Conservation (phyloP, 2,797 vertebrate species). For the Trachurus trachurus region DNA sequence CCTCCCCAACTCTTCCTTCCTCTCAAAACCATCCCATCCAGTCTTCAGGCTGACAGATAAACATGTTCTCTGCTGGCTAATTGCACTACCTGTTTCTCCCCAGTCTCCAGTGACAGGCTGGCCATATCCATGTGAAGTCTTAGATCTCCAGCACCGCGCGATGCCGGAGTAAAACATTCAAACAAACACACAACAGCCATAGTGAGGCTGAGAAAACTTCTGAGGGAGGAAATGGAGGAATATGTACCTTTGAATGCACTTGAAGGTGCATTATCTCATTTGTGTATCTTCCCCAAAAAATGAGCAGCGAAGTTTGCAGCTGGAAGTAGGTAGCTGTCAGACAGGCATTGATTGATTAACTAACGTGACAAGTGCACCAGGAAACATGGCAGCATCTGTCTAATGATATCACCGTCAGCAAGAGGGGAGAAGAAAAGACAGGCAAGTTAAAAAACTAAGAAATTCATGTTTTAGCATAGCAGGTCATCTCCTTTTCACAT, state of each 20-base stretch:
- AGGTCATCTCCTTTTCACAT: constrained; percentile 44
- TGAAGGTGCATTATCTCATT: too few relatives aligned
- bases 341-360: constrained; percentile 62
- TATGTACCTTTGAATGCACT: constrained; percentile 54
- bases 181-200: constrained; percentile 48
- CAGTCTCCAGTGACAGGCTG: constrained; percentile 72
- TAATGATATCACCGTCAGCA: constrained; percentile 54
- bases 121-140: constrained; percentile 64
- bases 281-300: constrained; percentile 63
- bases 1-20: constrained; percentile 25
- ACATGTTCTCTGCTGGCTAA: constrained; percentile 77
- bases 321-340: constrained; percentile 61
- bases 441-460: constrained; percentile 39
- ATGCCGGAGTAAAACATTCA: constrained; percentile 61
- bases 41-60: constrained; percentile 78
- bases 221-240: constrained; percentile 45
- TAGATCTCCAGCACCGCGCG: constrained; percentile 66
- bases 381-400: constrained; percentile 62
- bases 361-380: constrained; percentile 55
- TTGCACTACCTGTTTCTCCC: constrained; percentile 78
- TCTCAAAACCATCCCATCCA: constrained; percentile 71
- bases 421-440: constrained; percentile 13
- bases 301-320: constrained; percentile 54
- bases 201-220: constrained; percentile 56
- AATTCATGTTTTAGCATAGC: constrained; percentile 23